A percentile compares a stretch with the other conserved stretches of the same genome.
phyloP scores from a whole-genome alignment of 2,113 vertebrate genomes.

The Athene noctua region DNA sequence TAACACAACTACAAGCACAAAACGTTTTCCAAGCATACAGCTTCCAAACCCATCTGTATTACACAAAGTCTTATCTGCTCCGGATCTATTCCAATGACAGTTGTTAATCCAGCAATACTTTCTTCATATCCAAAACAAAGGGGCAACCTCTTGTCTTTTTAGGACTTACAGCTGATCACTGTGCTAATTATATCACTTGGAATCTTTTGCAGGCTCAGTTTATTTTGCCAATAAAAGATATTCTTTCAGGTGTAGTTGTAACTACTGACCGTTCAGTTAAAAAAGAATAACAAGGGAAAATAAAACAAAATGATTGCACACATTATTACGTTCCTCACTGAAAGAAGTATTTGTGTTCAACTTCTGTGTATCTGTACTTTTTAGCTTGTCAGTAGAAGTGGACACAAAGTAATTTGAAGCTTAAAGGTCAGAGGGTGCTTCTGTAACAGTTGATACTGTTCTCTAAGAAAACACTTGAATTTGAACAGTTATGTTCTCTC shows the following conservation, averaged over 20 bases:
- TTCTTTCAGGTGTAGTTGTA: background rate
- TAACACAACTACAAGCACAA: conserved; percentile 33
- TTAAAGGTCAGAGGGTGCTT: conserved; percentile 38
- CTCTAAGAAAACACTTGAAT: background rate
- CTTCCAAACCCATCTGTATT: background rate
- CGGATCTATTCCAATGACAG: conserved; percentile 16
- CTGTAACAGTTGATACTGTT: conserved; percentile 44
- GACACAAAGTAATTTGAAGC: conserved; percentile 7
- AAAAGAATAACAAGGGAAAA: background rate
- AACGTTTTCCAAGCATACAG: background rate
- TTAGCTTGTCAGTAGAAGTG: background rate
- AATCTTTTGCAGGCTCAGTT: background rate
- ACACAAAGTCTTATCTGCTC: background rate
- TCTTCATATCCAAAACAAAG: conserved; percentile 10
- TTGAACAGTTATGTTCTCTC: background rate
- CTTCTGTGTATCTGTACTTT: background rate
- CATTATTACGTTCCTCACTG: background rate
- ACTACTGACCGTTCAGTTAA: background rate
- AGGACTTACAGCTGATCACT: background rate
- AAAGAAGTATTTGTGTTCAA: background rate
- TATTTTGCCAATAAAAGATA: background rate
- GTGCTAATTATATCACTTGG: background rate
- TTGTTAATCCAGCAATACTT: background rate
- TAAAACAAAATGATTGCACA: background rate
- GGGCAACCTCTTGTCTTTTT: background rate